Evolutionary conservation across 2,888 invertebrate genomes (phyloP).

Genomic region (Erannis defoliaria): DNA sequence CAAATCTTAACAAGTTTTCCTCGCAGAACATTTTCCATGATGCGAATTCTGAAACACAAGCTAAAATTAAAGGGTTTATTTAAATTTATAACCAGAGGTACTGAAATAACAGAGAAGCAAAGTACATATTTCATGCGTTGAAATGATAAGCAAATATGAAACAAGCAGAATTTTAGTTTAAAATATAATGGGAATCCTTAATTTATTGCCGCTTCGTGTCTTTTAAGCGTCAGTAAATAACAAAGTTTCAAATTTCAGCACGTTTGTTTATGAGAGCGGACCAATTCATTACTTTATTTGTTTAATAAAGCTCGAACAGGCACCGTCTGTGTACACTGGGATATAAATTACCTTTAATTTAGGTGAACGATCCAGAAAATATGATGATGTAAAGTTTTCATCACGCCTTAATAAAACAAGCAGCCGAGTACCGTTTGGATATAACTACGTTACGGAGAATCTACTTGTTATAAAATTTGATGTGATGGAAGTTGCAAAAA

Average conservation of each 20-base stretch:
- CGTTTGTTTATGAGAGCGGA: constrained; percentile 74
- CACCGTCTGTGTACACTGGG: constrained; percentile 75
- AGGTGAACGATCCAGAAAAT: constrained; percentile 82
- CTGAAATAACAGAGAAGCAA: constrained; percentile 35
- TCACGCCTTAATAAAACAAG: constrained; percentile 73
- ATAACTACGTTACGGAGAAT: constrained; percentile 54
- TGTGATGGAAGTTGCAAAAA: constrained; percentile 24
- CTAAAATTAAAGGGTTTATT: constrained; percentile 31
- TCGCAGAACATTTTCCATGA: constrained; percentile 18
- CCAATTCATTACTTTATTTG: constrained; percentile 83
- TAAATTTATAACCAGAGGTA: constrained; percentile 33
- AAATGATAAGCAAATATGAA: constrained; percentile 40
- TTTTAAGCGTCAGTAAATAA: constrained; percentile 68
- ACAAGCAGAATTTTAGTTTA: constrained; percentile 41
- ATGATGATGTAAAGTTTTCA: constrained; percentile 82
- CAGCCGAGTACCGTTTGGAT: constrained; percentile 41
- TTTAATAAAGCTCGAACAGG: constrained; percentile 80
- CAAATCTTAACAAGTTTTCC: neutral
- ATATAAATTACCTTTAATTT: constrained; percentile 85
- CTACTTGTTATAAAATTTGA: constrained; percentile 55
- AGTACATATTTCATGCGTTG: constrained; percentile 35
- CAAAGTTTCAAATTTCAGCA: constrained; percentile 74
- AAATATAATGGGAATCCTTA: constrained; percentile 50
- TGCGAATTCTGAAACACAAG: constrained; percentile 17
- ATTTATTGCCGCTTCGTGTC: constrained; percentile 62